Conservation (phyloP, 2,888 invertebrate species). For the Anarsia innoxiella region DNA sequence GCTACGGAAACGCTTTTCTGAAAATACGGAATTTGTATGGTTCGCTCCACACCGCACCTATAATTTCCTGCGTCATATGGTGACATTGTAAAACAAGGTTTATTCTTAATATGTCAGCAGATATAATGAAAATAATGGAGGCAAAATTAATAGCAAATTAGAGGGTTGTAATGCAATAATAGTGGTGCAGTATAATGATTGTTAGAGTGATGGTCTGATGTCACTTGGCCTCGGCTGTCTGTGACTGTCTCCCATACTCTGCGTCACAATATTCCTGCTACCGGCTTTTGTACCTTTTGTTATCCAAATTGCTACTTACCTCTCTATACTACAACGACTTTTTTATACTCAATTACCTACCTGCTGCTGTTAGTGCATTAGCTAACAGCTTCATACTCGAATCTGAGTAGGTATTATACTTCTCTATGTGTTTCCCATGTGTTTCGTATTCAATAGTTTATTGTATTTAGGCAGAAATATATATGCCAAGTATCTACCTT, state of each 20-base stretch:
- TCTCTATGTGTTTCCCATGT: too few relatives aligned
- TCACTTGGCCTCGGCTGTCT: slow-evolving; percentile 25
- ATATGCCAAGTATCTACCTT: too few relatives aligned
- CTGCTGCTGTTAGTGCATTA: too few relatives aligned
- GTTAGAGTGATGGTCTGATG: slow-evolving; percentile 47
- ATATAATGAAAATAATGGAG: slow-evolving; percentile 70
- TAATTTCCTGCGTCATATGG: slow-evolving; percentile 58
- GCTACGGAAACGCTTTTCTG: slow-evolving; percentile 44
- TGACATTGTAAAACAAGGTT: slow-evolving; percentile 63
- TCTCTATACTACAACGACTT: slow-evolving; percentile 2
- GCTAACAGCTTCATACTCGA: too few relatives aligned
- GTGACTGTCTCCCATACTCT: slow-evolving; percentile 10
- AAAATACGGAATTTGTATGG: slow-evolving; percentile 35
- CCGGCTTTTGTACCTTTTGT: slow-evolving; percentile 28
- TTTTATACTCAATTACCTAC: neutral
- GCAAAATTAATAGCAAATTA: slow-evolving; percentile 70
- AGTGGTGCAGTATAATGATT: slow-evolving; percentile 37
- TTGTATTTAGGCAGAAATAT: too few relatives aligned
- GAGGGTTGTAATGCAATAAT: slow-evolving; percentile 67
- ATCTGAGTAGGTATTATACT: too few relatives aligned
- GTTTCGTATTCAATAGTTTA: too few relatives aligned
- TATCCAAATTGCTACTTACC: slow-evolving; percentile 20
- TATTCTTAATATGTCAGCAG: slow-evolving; percentile 58
- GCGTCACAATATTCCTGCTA: slow-evolving; percentile 1
- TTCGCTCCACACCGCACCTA: slow-evolving; percentile 44